A percentile compares a stretch with the other conserved stretches of the same genome.
Evolutionary conservation across 2,113 vertebrate genomes (phyloP).

Genomic region (Lagenorhynchus albirostris): DNA sequence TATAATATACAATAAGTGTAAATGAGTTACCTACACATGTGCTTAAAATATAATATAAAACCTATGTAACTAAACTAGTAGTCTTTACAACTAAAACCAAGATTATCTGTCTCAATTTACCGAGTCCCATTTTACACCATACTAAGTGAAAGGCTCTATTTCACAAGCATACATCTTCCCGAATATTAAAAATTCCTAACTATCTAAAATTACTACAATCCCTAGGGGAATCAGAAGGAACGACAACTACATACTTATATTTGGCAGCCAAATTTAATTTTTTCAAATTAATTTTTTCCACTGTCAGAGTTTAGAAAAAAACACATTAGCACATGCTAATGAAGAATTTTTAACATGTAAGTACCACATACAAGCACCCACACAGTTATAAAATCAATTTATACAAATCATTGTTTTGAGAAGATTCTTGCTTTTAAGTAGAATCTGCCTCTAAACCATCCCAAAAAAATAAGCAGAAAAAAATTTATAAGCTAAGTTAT

Average conservation of each 20-base stretch:
- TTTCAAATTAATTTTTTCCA: neutral
- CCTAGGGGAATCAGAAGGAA: neutral
- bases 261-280: neutral
- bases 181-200: slow-evolving; percentile 7
- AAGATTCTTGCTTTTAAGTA: slow-evolving; percentile 22
- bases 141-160: slow-evolving; percentile 1
- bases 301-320: neutral
- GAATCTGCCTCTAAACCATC: neutral
- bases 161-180: neutral
- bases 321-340: neutral
- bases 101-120: neutral
- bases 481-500: neutral
- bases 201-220: neutral
- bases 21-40: neutral
- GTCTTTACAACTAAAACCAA: neutral
- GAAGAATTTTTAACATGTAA: neutral
- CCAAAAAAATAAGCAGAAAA: neutral
- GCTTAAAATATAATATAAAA: slow-evolving; percentile 48
- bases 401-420: slow-evolving; percentile 33
- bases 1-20: neutral
- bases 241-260: neutral
- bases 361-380: neutral
- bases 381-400: neutral
- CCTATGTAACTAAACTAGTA: neutral
- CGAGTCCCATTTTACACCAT: neutral